Evolutionary conservation across 2,888 invertebrate species (phyloP).

Genomic region (Nasonia oneida): DNA sequence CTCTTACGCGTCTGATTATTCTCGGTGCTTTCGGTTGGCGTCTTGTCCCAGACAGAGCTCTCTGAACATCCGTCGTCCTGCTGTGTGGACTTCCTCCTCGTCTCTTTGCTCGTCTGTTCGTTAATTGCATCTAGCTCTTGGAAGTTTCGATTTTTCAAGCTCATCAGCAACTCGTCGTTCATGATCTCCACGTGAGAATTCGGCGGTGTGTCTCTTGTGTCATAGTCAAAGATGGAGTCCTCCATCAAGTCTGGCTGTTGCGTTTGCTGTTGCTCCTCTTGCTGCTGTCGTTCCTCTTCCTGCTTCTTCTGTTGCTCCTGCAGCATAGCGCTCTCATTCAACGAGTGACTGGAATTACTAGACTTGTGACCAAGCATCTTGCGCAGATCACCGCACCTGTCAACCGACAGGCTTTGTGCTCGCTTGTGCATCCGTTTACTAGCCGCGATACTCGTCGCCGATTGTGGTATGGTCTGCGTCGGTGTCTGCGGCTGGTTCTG

Average conservation of each 20-base stretch:
- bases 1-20: conserved; percentile 73
- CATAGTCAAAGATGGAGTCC: conserved; percentile 69
- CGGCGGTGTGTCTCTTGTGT: conserved; percentile 75
- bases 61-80: conserved; percentile 73
- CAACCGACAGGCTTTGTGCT: conserved; percentile 79
- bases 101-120: conserved; percentile 56
- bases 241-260: conserved; percentile 59
- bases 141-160: conserved; percentile 70
- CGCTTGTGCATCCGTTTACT: conserved; percentile 76
- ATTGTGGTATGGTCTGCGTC: background rate
- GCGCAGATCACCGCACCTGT: conserved; percentile 71
- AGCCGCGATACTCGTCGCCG: background rate
- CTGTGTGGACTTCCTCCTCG: conserved; percentile 56
- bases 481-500: background rate
- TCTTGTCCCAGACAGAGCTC: conserved; percentile 74
- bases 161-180: conserved; percentile 69
- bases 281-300: background rate
- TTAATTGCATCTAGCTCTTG: conserved; percentile 67
- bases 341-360: conserved; percentile 74
- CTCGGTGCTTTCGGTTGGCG: conserved; percentile 72
- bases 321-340: conserved; percentile 67
- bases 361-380: conserved; percentile 69
- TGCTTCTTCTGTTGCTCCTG: conserved; percentile 37
- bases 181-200: conserved; percentile 76
- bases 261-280: background rate